Conservation (phyloP, 2,888 invertebrate species). For the Lissonota sp. region DNA sequence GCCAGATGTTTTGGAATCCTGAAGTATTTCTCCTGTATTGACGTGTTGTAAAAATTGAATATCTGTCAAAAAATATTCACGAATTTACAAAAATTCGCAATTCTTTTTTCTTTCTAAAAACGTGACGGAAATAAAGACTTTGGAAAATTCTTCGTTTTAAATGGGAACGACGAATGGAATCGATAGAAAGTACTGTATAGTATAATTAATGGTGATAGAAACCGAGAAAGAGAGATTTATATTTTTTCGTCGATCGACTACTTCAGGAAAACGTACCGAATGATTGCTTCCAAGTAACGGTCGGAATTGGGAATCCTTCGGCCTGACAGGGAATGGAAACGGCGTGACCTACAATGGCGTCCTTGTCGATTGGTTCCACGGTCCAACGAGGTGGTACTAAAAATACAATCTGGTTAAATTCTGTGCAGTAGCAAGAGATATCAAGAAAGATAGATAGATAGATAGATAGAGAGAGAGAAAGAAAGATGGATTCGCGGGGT, state of each 20-base stretch:
- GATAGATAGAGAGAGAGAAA: too few species aligned
- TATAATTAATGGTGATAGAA: not conserved
- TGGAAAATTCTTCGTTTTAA: not conserved
- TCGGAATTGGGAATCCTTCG: slow-evolving; percentile 90
- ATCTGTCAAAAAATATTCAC: too few species aligned
- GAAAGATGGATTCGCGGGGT: not conserved
- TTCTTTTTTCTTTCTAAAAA: not conserved
- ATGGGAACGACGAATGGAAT: not conserved
- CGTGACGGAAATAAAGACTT: not conserved
- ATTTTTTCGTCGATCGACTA: slow-evolving; percentile 30
- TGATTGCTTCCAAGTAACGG: slow-evolving; percentile 85
- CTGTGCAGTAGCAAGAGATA: slow-evolving; percentile 40
- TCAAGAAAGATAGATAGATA: slow-evolving; percentile 7
- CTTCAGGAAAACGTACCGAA: slow-evolving; percentile 82
- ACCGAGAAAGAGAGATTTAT: slow-evolving; percentile 4
- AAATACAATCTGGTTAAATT: slow-evolving; percentile 77
- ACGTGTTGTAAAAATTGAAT: too few species aligned
- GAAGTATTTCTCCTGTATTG: too few species aligned
- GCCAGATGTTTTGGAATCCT: too few species aligned
- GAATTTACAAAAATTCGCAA: not conserved
- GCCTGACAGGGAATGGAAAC: slow-evolving; percentile 90
- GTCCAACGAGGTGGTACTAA: slow-evolving; percentile 92
- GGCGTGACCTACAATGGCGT: slow-evolving; percentile 89
- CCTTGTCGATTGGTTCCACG: slow-evolving; percentile 89
- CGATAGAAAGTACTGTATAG: too few species aligned